phyloP scores from a whole-genome alignment of 1,140 invertebrate genomes.

The Macrotrachela quadricornifera region DNA sequence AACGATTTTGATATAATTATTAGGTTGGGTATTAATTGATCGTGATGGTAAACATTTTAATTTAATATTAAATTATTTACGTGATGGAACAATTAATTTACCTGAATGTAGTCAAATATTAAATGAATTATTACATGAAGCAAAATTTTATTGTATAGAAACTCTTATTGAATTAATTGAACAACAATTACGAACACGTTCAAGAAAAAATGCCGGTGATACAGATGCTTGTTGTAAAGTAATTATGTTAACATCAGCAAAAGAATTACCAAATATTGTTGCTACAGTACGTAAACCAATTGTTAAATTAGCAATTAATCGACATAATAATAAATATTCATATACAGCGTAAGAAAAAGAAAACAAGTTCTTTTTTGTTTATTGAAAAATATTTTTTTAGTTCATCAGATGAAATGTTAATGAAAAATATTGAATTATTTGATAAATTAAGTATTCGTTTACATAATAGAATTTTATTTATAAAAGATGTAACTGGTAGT shows the following conservation, averaged over 20 bases:
- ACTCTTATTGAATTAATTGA: slow-evolving; percentile 22
- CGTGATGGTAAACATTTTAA: slow-evolving; percentile 93
- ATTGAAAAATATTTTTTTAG: no score
- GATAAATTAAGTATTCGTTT: slow-evolving; percentile 86
- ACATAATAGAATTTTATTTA: slow-evolving; percentile 77
- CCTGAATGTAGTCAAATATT: slow-evolving; percentile 57
- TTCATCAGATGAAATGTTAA: slow-evolving; percentile 88
- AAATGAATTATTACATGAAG: slow-evolving; percentile 57
- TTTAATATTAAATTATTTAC: slow-evolving; percentile 73
- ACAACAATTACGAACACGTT: slow-evolving; percentile 5
- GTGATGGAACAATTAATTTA: slow-evolving; percentile 72
- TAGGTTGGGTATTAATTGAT: slow-evolving; percentile 95
- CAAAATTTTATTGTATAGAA: slow-evolving; percentile 71
- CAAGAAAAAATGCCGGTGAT: neutral
- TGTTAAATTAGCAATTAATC: slow-evolving; percentile 68
- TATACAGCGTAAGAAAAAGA: no score
- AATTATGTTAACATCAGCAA: slow-evolving; percentile 1
- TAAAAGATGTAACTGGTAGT: slow-evolving; percentile 90
- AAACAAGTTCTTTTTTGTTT: no score
- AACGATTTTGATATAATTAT: no score
- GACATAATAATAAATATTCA: slow-evolving; percentile 97
- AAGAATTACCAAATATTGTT: slow-evolving; percentile 2
- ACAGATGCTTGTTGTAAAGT: slow-evolving; percentile 1
- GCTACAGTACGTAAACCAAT: slow-evolving; percentile 4
- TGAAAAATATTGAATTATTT: slow-evolving; percentile 95